Percentiles rank a stretch among this genome's conserved stretches.
These are phyloP conservation scores for Agelas oroides DNA, from an alignment of 37 sponge, comb jelly and placozoan genomes.

Conservation along the genomic window DNA sequence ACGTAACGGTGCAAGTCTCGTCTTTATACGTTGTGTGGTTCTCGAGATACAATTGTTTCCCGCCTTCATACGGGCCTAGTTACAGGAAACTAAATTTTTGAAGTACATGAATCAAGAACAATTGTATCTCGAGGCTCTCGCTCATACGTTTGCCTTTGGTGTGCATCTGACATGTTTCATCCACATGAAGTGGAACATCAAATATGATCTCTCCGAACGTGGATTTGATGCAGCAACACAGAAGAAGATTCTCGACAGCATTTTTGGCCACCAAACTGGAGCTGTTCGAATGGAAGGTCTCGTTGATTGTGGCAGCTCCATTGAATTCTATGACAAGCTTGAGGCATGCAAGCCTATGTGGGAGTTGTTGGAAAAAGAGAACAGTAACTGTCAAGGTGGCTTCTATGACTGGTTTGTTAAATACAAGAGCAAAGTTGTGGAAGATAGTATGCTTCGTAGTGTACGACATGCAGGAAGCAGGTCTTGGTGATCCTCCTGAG, in stretches of 20 bases:
- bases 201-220: not conserved
- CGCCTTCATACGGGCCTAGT: too few species aligned
- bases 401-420: constrained; percentile 27
- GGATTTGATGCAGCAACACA: not conserved
- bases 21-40: too few species aligned
- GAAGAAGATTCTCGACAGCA: constrained; percentile 20
- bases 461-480: constrained; percentile 18
- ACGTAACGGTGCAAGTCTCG: too few species aligned
- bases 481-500: constrained; percentile 7
- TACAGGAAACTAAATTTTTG: too few species aligned
- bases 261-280: constrained; percentile 43
- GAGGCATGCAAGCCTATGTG: not conserved
- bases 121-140: not conserved
- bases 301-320: constrained; percentile 26
- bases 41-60: too few species aligned
- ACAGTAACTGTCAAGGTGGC: constrained; percentile 3
- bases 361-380: not conserved
- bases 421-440: not conserved
- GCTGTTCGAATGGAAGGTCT: constrained; percentile 27
- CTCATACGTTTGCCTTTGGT: not conserved
- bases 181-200: not conserved
- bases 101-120: too few species aligned
- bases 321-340: constrained; percentile 20
- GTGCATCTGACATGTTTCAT: not conserved
- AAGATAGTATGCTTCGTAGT: not conserved